Conservation (phyloP, 2,888 invertebrate genomes). For the Apoda limacodes region DNA sequence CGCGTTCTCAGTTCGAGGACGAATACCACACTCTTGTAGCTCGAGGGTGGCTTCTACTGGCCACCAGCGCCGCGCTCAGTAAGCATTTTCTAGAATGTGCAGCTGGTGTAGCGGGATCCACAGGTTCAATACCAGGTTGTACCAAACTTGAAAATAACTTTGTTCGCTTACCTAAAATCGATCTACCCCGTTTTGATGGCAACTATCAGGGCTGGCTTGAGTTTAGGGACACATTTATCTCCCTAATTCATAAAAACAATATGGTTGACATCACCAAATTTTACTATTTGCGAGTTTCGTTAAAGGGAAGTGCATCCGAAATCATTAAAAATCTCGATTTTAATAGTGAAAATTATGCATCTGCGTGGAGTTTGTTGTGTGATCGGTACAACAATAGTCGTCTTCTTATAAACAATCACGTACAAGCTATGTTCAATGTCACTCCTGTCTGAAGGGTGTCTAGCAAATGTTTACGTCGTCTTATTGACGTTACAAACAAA, state of each 20-base stretch:
- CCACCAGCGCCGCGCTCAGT: background rate
- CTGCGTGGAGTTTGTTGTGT: conserved; percentile 14
- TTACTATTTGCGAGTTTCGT: conserved; percentile 14
- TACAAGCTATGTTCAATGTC: no score
- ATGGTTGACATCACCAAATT: conserved; percentile 13
- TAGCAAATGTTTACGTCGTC: no score
- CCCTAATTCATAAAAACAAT: conserved; percentile 3
- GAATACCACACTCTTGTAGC: conserved; percentile 2
- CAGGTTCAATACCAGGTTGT: background rate
- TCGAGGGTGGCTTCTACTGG: conserved; percentile 1
- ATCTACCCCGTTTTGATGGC: conserved; percentile 8
- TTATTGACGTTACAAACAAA: no score
- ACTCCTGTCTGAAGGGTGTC: no score
- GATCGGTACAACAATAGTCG: no score
- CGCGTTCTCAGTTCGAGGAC: conserved; percentile 5
- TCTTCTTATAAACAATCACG: no score
- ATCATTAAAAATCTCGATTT: conserved; percentile 15
- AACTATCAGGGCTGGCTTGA: conserved; percentile 6
- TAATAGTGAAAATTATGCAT: conserved; percentile 8
- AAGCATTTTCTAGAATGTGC: background rate
- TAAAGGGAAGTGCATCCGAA: conserved; percentile 13
- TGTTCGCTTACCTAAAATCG: conserved; percentile 11
- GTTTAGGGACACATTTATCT: conserved; percentile 7
- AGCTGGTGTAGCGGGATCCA: conserved; percentile 1
- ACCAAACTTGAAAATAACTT: conserved; percentile 9